Evolutionary conservation across 2,888 invertebrate species (phyloP), one percentile per base, ranked within the genome.

Genomic region (Drosophila rellima): DNA sequence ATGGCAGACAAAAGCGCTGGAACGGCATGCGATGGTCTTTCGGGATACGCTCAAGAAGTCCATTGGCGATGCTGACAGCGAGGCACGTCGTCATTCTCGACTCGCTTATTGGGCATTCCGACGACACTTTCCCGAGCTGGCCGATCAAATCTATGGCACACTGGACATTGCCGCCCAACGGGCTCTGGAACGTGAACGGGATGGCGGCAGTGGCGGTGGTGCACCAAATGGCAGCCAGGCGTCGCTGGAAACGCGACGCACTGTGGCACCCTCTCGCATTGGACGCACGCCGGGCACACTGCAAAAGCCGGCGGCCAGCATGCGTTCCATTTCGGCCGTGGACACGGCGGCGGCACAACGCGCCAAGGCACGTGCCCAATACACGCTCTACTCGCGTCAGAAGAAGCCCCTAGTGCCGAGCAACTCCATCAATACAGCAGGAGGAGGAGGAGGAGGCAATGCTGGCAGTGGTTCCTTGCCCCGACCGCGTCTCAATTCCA

Each of bases 81-180:
- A 96, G 55, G 98, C 98, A 0, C 93, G 99, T 79, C 95, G 95
- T 10, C 94, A 94, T 85, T 87, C 86, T 1, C 82, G 64, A 91
- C 97, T 97, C 90, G 97, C 98, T n/a, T 99, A 95, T 93, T 96
- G 96, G 95, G 95, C 96, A 15, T 98, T 97, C 93, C 95, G 96
- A 57, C 95, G 96, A 2, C 97, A 97, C 90, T 99, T 98, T 93
- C 97, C 97, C 0, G 96, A 96, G 2, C 96, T 97, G 82, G 98
- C 98, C 0, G 98, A 98, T 72, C 94, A 94, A 26, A 93, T 99
- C 74, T 95, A 98, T 84, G 94, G 95, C 59, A 95, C 96, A 0
- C 94, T 99, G 52, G 99, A 99, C 90, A 94, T 96, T 1, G 95
- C 94, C 0, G 94, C 94, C 0, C 95, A 95, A 92, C 94, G 94